A percentile compares a stretch with the other conserved stretches of the same genome.
Conservation (phyloP, 2,113 vertebrate genomes). For the Ardeotis arabs region DNA sequence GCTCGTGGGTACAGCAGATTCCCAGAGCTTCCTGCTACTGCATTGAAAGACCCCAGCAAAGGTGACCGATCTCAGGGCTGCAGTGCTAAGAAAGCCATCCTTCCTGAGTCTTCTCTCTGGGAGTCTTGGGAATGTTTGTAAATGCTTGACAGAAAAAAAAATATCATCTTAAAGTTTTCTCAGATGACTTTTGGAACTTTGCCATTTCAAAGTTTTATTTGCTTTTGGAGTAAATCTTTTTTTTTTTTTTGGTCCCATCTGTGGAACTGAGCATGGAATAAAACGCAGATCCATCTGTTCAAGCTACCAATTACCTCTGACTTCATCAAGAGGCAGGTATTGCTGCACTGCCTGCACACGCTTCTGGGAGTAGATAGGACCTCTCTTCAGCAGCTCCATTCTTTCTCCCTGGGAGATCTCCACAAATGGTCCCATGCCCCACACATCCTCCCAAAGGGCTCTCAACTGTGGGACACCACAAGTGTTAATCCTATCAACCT, state of each 20-base stretch:
- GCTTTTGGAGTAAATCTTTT: background rate
- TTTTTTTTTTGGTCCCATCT: background rate
- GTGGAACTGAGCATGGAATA: background rate
- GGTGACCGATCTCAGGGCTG: background rate
- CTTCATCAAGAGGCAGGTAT: background rate
- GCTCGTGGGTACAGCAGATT: background rate
- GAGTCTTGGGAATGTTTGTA: background rate
- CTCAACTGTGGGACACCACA: background rate
- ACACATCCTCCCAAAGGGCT: background rate
- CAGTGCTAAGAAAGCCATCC: background rate
- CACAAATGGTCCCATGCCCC: background rate
- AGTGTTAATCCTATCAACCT: background rate
- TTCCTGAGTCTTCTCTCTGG: background rate
- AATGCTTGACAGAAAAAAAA: background rate
- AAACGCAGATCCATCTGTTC: background rate
- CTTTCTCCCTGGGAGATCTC: background rate
- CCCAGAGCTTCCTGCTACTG: background rate
- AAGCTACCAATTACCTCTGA: background rate
- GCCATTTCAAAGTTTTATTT: background rate
- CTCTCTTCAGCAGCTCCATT: background rate
- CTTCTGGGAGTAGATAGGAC: background rate
- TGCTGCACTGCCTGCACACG: background rate
- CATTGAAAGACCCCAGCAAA: background rate
- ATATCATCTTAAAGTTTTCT: background rate
- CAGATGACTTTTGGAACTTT: background rate